phyloP scores from a whole-genome alignment of 1,140 invertebrate genomes.

The Drosophila lowei region DNA sequence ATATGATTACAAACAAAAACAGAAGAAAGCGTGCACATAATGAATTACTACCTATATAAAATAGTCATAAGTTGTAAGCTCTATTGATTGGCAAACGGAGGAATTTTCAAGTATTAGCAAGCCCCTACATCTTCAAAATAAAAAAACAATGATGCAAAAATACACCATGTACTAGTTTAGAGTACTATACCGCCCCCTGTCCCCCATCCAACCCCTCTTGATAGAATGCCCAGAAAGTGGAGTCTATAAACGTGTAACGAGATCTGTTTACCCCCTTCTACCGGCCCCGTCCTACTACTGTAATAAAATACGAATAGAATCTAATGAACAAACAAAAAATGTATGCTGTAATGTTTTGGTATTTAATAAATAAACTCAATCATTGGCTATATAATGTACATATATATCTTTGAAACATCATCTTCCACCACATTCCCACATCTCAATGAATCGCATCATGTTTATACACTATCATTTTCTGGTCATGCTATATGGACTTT shows the following conservation, averaged over 20 bases:
- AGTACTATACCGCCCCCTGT: not conserved
- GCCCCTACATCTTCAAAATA: slow-evolving; percentile 23
- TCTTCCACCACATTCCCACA: slow-evolving; percentile 1
- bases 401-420: slow-evolving; percentile 43
- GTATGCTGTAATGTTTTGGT: slow-evolving; percentile 50
- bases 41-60: slow-evolving; percentile 51
- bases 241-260: slow-evolving; percentile 71
- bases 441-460: slow-evolving; percentile 49
- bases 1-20: slow-evolving; percentile 40
- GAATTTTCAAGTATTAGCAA: slow-evolving; percentile 72
- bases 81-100: slow-evolving; percentile 52
- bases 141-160: slow-evolving; percentile 27
- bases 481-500: slow-evolving; percentile 42
- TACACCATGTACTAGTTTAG: no score
- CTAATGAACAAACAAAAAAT: slow-evolving; percentile 49
- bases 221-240: slow-evolving; percentile 69
- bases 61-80: slow-evolving; percentile 79
- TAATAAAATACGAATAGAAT: slow-evolving; percentile 69
- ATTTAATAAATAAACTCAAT: slow-evolving; percentile 58
- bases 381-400: slow-evolving; percentile 30
- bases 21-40: slow-evolving; percentile 41
- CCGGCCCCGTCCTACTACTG: slow-evolving; percentile 26
- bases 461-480: slow-evolving; percentile 78
- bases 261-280: slow-evolving; percentile 42
- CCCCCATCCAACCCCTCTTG: slow-evolving; percentile 9